A percentile compares a stretch with the other conserved stretches of the same genome.
These are phyloP conservation scores for Gonioctena quinquepunctata DNA, from an alignment of 1,140 invertebrate genomes.

Conservation along the genomic window DNA sequence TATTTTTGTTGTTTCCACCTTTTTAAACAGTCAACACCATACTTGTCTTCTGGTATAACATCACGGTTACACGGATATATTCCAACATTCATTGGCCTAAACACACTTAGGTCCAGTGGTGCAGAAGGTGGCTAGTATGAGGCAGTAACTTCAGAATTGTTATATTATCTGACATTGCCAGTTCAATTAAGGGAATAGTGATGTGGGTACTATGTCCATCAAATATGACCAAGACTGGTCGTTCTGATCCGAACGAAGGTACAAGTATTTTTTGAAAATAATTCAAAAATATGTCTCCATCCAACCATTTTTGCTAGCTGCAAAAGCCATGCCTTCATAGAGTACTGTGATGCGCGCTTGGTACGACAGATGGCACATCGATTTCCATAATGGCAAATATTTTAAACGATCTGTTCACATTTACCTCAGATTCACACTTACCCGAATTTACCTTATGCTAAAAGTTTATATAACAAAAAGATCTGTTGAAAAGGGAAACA, in stretches of 20 bases:
- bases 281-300: background rate
- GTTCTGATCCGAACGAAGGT: constrained; percentile 16
- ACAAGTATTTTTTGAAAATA: background rate
- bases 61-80: background rate
- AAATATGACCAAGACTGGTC: constrained; percentile 47
- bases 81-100: background rate
- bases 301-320: background rate
- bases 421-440: too few relatives aligned
- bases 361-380: too few relatives aligned
- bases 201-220: constrained; percentile 51
- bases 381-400: too few relatives aligned
- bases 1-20: too few relatives aligned
- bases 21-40: too few relatives aligned
- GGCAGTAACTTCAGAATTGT: constrained; percentile 48
- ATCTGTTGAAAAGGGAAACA: too few relatives aligned
- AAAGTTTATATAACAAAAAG: too few relatives aligned
- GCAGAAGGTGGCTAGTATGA: constrained; percentile 48
- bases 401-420: too few relatives aligned
- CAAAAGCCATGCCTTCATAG: background rate
- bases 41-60: background rate
- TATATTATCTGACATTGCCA: constrained; percentile 39
- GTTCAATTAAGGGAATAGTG: constrained; percentile 39
- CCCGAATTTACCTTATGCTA: too few relatives aligned
- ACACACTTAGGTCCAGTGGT: constrained; percentile 45
- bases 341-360: too few relatives aligned